Base-by-base conservation (phyloP, 2,888 invertebrate genomes). In the Dryobotodes eremita region DNA sequence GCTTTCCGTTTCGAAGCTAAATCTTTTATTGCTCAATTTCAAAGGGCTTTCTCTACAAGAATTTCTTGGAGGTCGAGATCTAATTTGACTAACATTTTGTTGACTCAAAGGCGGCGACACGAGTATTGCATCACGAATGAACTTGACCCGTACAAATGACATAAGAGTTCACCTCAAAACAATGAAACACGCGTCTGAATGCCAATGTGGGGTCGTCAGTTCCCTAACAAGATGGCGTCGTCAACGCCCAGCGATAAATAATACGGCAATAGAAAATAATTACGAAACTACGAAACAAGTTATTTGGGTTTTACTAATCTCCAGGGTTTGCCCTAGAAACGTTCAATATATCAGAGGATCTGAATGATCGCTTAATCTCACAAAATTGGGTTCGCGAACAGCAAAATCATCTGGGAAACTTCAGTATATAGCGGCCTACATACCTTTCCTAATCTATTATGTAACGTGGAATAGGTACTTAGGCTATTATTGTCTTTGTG, bases 321-420 rank as follows among this genome's bases (percentile, higher is more conserved):
- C 84, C 74, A 73, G 81, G 87, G 86, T 84, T 86, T 87, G 91
- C 80, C 90, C 92, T 83, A 91, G 84, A 92, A 90, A 89, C 88
- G 84, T 76, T 82, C 72, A 64, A 69, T 81, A 62, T 75, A 79
- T 75, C 79, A 81, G 66, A 80, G 66, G 61, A 78, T 75, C 77
- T 79, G 88, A 89, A 80, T 83, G 87, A 90, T 90, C 86, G 84
- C 80, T 90, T 91, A 91, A 92, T 91, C 91, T 87, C 76, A 77
- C 66, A 82, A 90, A 80, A 89, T 87, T 84, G 78, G 81, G 75
- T 82, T 89, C 85, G 82, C 85, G 75, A 80, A 66, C 53, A 5
- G 50, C 23, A 59, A 89, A 88, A 86, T 89, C 80, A 82, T 85
- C 80, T 83, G 80, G 82, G 74, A 77, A 84, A 84, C 79, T 77